A percentile compares a stretch with the other conserved stretches of the same genome.
These are phyloP conservation scores for Rhineura floridana DNA, from an alignment of 2,113 vertebrate species.

Conservation along the genomic window DNA sequence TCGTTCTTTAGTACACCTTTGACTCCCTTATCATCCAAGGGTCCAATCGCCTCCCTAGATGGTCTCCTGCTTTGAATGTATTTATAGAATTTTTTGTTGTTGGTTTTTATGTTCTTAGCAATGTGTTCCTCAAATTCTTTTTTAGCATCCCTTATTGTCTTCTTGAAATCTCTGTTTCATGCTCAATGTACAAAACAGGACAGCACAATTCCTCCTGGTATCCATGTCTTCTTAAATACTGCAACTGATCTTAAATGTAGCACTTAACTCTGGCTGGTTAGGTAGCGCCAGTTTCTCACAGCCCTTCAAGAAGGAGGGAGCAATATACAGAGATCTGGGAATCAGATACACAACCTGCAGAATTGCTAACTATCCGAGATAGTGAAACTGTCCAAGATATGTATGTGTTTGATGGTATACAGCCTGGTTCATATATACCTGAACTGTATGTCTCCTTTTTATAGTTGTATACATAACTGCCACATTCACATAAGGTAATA, in stretches of 20 bases:
- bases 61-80: too few species aligned
- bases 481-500: not conserved
- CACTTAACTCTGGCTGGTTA: conserved; percentile 29
- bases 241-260: conserved; percentile 38
- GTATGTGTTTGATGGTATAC: not conserved
- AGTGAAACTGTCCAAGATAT: not conserved
- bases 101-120: too few species aligned
- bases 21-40: too few species aligned
- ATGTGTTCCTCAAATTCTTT: too few species aligned
- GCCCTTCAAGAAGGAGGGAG: not conserved
- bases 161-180: conserved; percentile 38
- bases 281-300: conserved; percentile 16
- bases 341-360: too few species aligned
- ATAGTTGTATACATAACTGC: not conserved
- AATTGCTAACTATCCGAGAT: not conserved
- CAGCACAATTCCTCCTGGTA: conserved; percentile 12
- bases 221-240: conserved; percentile 14
- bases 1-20: too few species aligned
- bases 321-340: not conserved
- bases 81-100: too few species aligned
- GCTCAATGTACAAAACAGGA: conserved; percentile 9
- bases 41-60: too few species aligned
- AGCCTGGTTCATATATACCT: not conserved
- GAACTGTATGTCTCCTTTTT: not conserved
- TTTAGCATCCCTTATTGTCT: too few species aligned